Evolutionary conservation across 1,140 invertebrate genomes (phyloP), one percentile per base, ranked within the genome.

Genomic region (Kradibia gibbosae): DNA sequence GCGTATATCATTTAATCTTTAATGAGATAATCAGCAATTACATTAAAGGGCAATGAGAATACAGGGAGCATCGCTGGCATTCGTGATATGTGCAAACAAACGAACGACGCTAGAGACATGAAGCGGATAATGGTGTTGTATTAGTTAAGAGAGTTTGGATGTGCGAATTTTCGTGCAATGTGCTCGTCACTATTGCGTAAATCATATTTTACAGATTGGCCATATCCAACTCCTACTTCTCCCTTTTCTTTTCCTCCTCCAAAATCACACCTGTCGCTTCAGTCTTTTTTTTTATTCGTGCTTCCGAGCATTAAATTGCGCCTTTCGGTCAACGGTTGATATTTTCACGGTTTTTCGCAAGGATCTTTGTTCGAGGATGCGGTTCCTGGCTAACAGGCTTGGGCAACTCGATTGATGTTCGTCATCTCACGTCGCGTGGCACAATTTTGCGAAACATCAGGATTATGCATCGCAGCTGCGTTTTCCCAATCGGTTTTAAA

Each of bases 141-240:
- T 11, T 11, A 20, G 3, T 53, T 53, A 53, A 4, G 5, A 20
- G 22, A 20, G 50, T 22, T 8, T 1, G 28, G 13, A 73, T 28
- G 53, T n/a, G 53, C 55, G 57, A 76, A 28, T 76, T 76, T 76
- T 76, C 74, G 22, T 57, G 74, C 50, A 36, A 20, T 57, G 7
- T 20, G 50, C 3, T 28, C 11, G 42, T 71, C 67, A 15, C 20
- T 11, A 34, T 76, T 76, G 57, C 74, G 74, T 39, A 76, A 65
- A 65, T 1, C 39, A 48, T 28, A 17, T 0, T 39, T 31, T 28
- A 25, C 39, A 34, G n/a, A 20, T 45, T 71, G 39, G 22, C 10
- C 5, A 42, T 36, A 20, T 50, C 45, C 20, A 8, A 2, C n/a
- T 34, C n/a, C 62, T 60, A n/a, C 39, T 36, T 39, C 34, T 39